Evolutionary conservation across 1,140 invertebrate genomes (phyloP), one percentile per base, ranked within the genome.

Genomic region (Achroia grisella): DNA sequence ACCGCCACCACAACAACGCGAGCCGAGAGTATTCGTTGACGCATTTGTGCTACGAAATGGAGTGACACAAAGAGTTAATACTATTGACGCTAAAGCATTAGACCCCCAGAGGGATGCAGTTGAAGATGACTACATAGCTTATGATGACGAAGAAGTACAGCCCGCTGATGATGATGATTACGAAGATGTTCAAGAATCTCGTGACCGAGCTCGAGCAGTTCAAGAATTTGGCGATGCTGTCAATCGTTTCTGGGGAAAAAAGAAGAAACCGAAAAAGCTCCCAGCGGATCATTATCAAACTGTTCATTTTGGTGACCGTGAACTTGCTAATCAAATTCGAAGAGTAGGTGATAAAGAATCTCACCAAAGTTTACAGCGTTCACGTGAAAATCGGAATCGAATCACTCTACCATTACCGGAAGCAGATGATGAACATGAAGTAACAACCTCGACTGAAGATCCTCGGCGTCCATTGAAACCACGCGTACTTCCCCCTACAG

Each of bases 1-100:
- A 23, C 80, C 80, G 0, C 47, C 46, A 1, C 62, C 56, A 1
- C 57, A 65, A 9, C 63, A 65, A 1, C 68, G 72, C 9, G 62
- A 68, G 2, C 83, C 85, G 1, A 78, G 81, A 13, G 81, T 87
- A 6, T 87, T 75, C 48, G 73, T 87, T 10, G 83, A 87, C 39
- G 85, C 85, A 4, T 87, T 84, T 41, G 76, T 86, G 4, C 74
- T 86, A 3, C 63, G 72, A n/a, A 69, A 80, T 44, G 85, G 85
- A 5, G 70, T 80, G 4, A 59, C 74, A 2, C 75, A 73, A 15
- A 64, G 71, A 36, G 67, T 86, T 8, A 61, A 74, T 41, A 70
- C 85, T 0, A 55, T 83, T 8, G 83, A 87, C 34, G 85, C 80
- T 0, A 69, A 71, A 30, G 59, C 65, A 15, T 55, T 80, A 27